Conservation (phyloP, 2,113 vertebrate species). For the Rutilus rutilus region DNA sequence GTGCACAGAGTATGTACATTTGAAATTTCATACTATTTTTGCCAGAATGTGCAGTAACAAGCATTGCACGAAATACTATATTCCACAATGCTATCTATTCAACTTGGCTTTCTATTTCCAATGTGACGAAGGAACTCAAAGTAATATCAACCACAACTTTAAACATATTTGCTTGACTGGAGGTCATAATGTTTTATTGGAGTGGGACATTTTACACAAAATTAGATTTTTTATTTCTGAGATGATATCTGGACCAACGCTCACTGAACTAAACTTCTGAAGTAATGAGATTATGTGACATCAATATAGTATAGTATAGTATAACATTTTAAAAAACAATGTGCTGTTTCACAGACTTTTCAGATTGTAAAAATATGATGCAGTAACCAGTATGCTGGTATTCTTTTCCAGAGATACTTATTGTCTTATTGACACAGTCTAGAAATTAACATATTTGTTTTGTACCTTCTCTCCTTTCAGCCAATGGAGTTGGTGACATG, state of each 20-base stretch:
- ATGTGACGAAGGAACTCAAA: not conserved
- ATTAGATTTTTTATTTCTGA: not conserved
- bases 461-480: conserved; percentile 63
- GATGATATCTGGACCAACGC: not conserved
- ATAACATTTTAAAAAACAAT: not conserved
- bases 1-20: too few relatives aligned
- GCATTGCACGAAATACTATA: too few relatives aligned
- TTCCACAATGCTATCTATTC: too few relatives aligned
- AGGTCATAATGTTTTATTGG: not conserved
- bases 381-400: not conserved
- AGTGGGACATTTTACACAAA: not conserved
- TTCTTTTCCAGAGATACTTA: not conserved
- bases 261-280: too few relatives aligned
- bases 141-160: not conserved
- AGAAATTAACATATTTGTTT: conserved; percentile 25
- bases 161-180: too few relatives aligned
- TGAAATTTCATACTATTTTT: too few relatives aligned
- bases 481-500: conserved; percentile 84
- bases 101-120: too few relatives aligned
- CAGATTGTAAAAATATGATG: not conserved
- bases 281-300: too few relatives aligned
- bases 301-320: too few relatives aligned
- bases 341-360: not conserved
- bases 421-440: not conserved
- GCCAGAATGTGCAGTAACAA: too few relatives aligned